A percentile compares a stretch with the other conserved stretches of the same genome.
These are phyloP conservation scores for Spinus pinus DNA, from an alignment of 2,797 vertebrate species.

Conservation along the genomic window DNA sequence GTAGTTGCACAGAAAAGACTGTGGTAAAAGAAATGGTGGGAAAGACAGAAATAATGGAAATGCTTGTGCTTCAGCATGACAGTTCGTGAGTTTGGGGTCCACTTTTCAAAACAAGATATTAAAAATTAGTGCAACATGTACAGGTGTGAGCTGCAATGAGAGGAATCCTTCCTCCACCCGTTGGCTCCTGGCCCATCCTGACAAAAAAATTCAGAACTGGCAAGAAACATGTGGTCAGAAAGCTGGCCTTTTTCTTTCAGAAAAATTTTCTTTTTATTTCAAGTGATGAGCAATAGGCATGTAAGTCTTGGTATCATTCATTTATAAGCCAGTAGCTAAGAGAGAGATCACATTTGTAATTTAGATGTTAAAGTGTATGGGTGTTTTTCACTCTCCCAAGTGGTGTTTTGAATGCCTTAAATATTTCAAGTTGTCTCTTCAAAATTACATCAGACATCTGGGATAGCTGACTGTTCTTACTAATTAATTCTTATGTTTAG, in stretches of 20 bases:
- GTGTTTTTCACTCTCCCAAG: neutral
- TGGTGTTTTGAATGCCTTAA: constrained; percentile 55
- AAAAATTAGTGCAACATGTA: neutral
- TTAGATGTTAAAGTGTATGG: neutral
- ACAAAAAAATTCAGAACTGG: neutral
- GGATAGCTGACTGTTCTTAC: constrained; percentile 45
- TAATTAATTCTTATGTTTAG: constrained; percentile 72
- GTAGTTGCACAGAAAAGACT: neutral
- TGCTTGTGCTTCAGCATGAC: neutral
- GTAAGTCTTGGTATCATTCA: neutral
- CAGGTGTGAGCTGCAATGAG: neutral
- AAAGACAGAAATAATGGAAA: neutral
- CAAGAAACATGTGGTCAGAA: neutral
- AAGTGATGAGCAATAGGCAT: neutral
- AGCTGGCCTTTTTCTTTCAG: too few species aligned
- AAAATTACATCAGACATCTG: constrained; percentile 72
- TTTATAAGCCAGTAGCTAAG: neutral
- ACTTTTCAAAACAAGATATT: neutral
- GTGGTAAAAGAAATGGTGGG: neutral
- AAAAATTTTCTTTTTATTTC: neutral
- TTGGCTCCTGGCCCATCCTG: neutral
- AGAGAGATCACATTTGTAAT: constrained; percentile 2
- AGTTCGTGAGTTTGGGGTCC: neutral
- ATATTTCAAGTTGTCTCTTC: constrained; percentile 57
- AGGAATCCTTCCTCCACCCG: neutral